Evolutionary conservation across 2,113 vertebrate genomes (phyloP), one percentile per base, ranked within the genome.

Genomic region (Castor canadensis): DNA sequence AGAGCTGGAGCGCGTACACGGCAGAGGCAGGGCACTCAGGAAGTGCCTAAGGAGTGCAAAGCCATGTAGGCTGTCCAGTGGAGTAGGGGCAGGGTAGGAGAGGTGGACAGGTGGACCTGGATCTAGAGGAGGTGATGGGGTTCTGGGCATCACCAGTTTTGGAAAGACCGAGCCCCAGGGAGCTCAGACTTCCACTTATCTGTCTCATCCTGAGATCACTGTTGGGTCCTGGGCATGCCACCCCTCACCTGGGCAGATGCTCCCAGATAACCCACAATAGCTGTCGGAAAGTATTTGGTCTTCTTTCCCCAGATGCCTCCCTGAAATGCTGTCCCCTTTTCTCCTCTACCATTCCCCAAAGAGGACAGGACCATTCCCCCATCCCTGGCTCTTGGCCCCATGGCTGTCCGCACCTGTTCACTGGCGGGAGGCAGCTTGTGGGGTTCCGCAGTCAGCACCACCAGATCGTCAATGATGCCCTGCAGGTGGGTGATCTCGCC

Each of bases 401-500:
- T 82, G 49, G n/a, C 73, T 30, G n/a, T 30, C 0, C 96, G 83
- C 54, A 99, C 99, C 99, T 99, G 99, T 98, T 99, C 99, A 1
- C 99, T 99, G 97, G 99, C 99, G 0, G 99, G 98, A 9, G 99
- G 99, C 98, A 99, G 98, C 97, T 99, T 99, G 98, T 99, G 99
- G 5, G 99, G 99, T 89, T 99, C 99, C 0, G 99, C 99, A 0
- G 99, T 99, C 97, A 99, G 98, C 93, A 99, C 97, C 71, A 99
- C 99, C 96, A 99, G 98, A 97, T 99, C 99, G 92, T 99, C 99
- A 5, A 99, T 99, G 98, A 99, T 99, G 95, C 99, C 99, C 98
- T 99, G 99, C n/a, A 99, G 98, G 97, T 99, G 99, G 10, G 99
- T 99, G 96, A 99, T 99, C 98, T 99, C 99, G 11, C 99, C 99